A percentile compares a stretch with the other conserved stretches of the same genome.
Conservation (phyloP, 2,113 vertebrate genomes). For the Aplodontia rufa region DNA sequence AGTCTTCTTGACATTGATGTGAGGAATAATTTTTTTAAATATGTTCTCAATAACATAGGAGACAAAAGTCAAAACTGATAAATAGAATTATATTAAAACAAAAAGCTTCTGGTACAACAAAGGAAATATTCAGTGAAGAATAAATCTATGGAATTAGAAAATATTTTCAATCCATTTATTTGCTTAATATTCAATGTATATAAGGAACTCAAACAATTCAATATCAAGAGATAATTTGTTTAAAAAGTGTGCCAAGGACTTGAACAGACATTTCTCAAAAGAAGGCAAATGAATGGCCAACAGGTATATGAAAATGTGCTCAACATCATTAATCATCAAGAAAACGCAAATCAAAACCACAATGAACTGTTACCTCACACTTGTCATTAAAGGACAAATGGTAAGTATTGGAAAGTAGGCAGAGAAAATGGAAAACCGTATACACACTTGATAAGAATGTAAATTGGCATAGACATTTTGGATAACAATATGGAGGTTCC, state of each 20-base stretch:
- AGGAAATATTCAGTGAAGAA: not conserved
- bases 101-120: not conserved
- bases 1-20: not conserved
- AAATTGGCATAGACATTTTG: not conserved
- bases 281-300: not conserved
- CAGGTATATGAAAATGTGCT: not conserved
- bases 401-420: not conserved
- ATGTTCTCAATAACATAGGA: not conserved
- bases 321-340: not conserved
- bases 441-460: not conserved
- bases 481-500: not conserved
- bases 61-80: not conserved
- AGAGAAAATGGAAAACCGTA: not conserved
- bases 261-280: not conserved
- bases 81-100: not conserved
- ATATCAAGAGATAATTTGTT: not conserved
- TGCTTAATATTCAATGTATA: not conserved
- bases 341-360: not conserved
- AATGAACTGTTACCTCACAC: not conserved
- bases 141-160: not conserved
- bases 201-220: not conserved
- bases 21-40: not conserved
- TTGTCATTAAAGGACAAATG: not conserved
- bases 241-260: not conserved
- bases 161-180: not conserved